Evolutionary conservation across 2,113 vertebrate species (phyloP).

Genomic region (pig (Sus scrofa)): T2T-Sscrofa CM000828.6:66610001-66610500

Average conservation of each 20-base stretch:
- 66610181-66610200: accelerated
- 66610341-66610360: accelerated
- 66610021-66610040: not conserved
- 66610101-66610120: not conserved
- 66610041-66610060: accelerated
- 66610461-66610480: no score
- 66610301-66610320: accelerated
- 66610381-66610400: not conserved
- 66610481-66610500: no score
- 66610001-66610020: not conserved
- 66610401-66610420: not conserved
- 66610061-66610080: not conserved
- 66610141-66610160: accelerated
- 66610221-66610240: not conserved
- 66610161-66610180: accelerated
- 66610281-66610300: accelerated
- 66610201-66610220: not conserved
- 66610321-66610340: accelerated
- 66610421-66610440: not conserved
- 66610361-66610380: accelerated
- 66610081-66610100: not conserved
- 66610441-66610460: not conserved
- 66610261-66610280: accelerated
- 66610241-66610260: accelerated
- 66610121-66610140: accelerated